Conservation (phyloP, 2,888 invertebrate species). For the Rhaphigaster nebulosa region DNA sequence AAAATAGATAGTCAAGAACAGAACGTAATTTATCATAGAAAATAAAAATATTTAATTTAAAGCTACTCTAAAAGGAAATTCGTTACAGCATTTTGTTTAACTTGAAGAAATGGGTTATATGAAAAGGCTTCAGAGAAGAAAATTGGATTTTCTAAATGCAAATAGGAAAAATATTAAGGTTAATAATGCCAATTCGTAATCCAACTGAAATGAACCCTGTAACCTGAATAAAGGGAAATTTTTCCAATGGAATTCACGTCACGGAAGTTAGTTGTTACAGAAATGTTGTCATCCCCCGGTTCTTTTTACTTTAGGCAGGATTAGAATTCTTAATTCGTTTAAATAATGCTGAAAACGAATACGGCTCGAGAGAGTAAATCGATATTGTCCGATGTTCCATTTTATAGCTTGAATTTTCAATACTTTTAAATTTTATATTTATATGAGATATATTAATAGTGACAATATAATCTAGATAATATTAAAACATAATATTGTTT, state of each 20-base stretch:
- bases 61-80: background rate
- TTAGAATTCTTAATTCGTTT: background rate
- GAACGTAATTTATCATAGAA: background rate
- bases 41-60: background rate
- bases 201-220: background rate
- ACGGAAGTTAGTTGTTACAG: background rate
- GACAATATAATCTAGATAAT: no score
- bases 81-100: background rate
- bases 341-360: background rate
- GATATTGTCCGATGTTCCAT: background rate
- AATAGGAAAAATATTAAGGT: slow-evolving; percentile 38
- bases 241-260: slow-evolving; percentile 34
- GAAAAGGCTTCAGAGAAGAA: background rate
- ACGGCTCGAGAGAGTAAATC: background rate
- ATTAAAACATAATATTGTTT: no score
- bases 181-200: slow-evolving; percentile 21
- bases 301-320: background rate
- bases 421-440: background rate
- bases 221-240: background rate
- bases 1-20: no score
- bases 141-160: slow-evolving; percentile 29
- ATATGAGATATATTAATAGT: background rate
- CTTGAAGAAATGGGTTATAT: background rate
- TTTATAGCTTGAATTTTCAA: background rate
- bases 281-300: background rate